Evolutionary conservation across 2,113 vertebrate genomes (phyloP).

Genomic region (Pampusana beccarii): DNA sequence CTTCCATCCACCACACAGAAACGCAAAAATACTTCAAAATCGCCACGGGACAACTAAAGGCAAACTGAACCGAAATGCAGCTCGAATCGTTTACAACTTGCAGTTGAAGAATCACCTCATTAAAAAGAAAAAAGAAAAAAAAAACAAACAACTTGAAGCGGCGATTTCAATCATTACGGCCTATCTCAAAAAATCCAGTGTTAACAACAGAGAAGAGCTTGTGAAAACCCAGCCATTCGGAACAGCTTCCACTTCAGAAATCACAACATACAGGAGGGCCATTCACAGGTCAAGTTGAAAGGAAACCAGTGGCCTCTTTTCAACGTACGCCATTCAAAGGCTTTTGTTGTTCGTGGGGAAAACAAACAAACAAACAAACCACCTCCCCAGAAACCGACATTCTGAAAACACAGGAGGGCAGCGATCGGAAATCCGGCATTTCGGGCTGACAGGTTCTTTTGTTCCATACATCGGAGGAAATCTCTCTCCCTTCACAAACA

Average conservation of each 20-base stretch:
- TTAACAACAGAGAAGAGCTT: neutral
- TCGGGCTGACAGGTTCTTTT: neutral
- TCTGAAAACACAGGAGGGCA: neutral
- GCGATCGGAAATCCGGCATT: neutral
- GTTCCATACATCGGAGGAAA: neutral
- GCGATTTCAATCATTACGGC: neutral
- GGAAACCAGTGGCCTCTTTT: neutral
- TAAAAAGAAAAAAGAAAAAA: neutral
- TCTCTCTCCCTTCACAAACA: neutral
- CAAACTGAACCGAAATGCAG: neutral
- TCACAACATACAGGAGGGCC: neutral
- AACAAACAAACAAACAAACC: neutral
- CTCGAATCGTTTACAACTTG: neutral
- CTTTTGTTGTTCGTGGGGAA: neutral
- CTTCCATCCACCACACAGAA: neutral
- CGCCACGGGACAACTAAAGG: neutral
- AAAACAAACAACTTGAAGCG: accelerated
- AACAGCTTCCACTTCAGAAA: neutral
- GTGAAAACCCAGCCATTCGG: neutral
- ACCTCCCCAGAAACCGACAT: neutral
- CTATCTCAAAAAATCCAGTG: neutral
- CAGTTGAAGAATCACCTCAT: neutral
- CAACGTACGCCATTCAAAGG: neutral
- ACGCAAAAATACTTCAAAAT: neutral
- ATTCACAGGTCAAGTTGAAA: neutral